Base-by-base conservation (phyloP, 2,888 invertebrate species). In the Dinocampus coccinellae region DNA sequence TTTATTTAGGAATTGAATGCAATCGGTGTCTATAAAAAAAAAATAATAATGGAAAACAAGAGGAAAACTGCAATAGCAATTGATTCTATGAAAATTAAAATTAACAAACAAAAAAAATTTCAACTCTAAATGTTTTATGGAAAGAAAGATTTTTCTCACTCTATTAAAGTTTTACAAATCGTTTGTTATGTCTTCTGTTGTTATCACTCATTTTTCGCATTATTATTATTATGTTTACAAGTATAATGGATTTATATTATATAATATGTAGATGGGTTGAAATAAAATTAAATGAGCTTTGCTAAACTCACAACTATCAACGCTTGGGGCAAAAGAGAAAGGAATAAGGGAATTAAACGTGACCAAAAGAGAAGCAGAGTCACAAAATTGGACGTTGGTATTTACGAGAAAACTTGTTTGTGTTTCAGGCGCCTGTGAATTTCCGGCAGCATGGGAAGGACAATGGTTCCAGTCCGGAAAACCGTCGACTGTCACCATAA, bases 381-480 rank as follows among this genome's bases (percentile, higher is more conserved):
- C 53, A 36, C 61, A 24, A 53, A 70, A 66, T 71, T 61, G 61
- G 71, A 62, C 62, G 57, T 42, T 55, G 61, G 69, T 77, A 76
- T 76, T 76, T 74, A 76, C 72, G 77, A 74, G 69, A 22, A 73
- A 76, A 77, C 70, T 73, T 75, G 73, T 53, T 75, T 66, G 84
- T 88, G 72, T 90, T 91, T 84, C 91, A 89, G 93, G 91, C 75
- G 91, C 90, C 73, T 94, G 94, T 87, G 90, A 91, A 73, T 93
- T 94, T 85, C 93, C 93, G 42, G 89, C 89, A 68, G 89, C 89
- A 71, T 93, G 93, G 93, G 89, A 91, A 2, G 94, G 94, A 36
- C 89, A 90, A 80, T 94, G 94, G 94, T 94, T 93, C 88, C 93
- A 92, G 85, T 92, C 92, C 3, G 93, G 93, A 3, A 90, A 90